A percentile compares a stretch with the other conserved stretches of the same genome.
phyloP scores from a whole-genome alignment of 2,797 vertebrate species.

The Pyrocephalus nanus region DNA sequence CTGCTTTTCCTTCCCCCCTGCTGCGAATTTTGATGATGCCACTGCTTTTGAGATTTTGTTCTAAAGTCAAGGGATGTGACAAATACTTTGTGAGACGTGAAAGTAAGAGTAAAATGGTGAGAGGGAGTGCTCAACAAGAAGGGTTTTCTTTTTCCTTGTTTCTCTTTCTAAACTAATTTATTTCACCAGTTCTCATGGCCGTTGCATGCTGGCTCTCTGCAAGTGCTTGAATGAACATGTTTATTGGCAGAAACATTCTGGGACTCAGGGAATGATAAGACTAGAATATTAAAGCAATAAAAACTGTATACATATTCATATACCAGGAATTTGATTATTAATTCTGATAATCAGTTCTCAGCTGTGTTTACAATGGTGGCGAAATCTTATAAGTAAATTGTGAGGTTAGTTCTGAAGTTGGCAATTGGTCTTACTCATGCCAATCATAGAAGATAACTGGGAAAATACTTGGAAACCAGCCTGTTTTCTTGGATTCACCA shows the following conservation, averaged over 20 bases:
- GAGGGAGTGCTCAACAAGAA: background rate
- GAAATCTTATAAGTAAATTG: slow-evolving; percentile 24
- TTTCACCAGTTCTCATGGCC: background rate
- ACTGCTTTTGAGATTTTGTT: background rate
- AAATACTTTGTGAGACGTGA: background rate
- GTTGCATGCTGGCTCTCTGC: background rate
- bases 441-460: background rate
- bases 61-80: background rate
- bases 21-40: background rate
- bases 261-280: background rate
- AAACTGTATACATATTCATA: slow-evolving; percentile 45
- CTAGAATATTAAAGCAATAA: slow-evolving; percentile 42
- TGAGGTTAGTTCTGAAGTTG: slow-evolving; percentile 45
- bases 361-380: slow-evolving; percentile 43
- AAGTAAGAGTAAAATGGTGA: background rate
- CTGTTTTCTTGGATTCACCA: background rate
- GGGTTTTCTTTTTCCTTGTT: background rate
- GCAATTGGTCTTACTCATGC: background rate
- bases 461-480: slow-evolving; percentile 27
- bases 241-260: slow-evolving; percentile 36
- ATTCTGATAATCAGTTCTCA: slow-evolving; percentile 55
- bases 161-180: background rate
- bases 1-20: background rate
- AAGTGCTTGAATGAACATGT: slow-evolving; percentile 47
- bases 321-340: slow-evolving; percentile 49